Evolutionary conservation across 1,140 invertebrate species (phyloP), one percentile per base, ranked within the genome.

Genomic region (Euura saliciscinereae): DNA sequence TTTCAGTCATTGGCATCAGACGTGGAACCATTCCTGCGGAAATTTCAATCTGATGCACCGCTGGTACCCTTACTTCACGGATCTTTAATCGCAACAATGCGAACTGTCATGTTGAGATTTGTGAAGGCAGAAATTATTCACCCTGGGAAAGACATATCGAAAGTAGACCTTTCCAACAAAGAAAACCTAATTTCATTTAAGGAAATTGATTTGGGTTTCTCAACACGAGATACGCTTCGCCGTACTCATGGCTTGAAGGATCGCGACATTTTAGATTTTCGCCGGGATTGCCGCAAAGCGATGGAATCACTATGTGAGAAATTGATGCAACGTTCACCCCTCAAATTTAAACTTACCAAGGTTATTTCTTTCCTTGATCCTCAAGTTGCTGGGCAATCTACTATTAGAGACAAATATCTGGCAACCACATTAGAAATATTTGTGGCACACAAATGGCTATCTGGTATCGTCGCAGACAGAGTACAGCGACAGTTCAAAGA

Each of bases 311-410:
- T 75, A 44, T 71, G 51, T 13, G 46, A 43, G 69, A 70, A 69
- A 68, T n/a, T 73, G 28, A 43, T 43, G 43, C 46, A 11, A 65
- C 74, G 71, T 8, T 76, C 45, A 43, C 70, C 73, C 28, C 71
- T 71, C 44, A 71, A 68, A 68, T 74, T 44, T 44, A 44, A 46
- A 13, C 13, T 73, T 44, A 59, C 65, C 2, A 71, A 71, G 44
- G 73, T n/a, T 44, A 71, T 74, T 70, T 74, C 73, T 11, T 74
- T 59, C 68, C 72, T 76, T 44, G 65, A 74, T 65, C 75, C 73
- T 65, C 13, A 11, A 45, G 13, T 72, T 66, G 73, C 71, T 13
- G 51, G 51, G 2, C 6, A 59, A n/a, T 59, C 51, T 59, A 5
- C 51, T 28, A 64, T n/a, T 6, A 45, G 10, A n/a, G 43, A 45